Percentiles rank a stretch among this genome's conserved stretches.
These are phyloP conservation scores for Nomada hirtipes DNA, from an alignment of 2,888 invertebrate genomes.

Conservation along the genomic window DNA sequence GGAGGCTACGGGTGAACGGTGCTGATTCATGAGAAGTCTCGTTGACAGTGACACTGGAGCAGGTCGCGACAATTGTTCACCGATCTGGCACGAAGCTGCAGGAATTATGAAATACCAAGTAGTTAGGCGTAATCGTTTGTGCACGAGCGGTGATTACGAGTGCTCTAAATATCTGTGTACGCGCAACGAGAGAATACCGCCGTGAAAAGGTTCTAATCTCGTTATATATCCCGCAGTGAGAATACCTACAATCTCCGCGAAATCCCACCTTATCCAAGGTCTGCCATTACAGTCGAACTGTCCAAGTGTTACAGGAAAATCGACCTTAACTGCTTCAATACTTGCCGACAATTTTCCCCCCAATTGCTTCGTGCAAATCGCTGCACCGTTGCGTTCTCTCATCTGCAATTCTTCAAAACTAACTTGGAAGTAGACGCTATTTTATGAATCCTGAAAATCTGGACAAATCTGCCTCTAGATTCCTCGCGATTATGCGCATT, in stretches of 20 bases:
- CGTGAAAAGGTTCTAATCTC: conserved; percentile 24
- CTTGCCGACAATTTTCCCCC: no score
- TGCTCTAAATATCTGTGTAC: background rate
- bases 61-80: conserved; percentile 29
- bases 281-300: conserved; percentile 4
- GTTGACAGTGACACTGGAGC: conserved; percentile 42
- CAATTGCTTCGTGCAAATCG: no score
- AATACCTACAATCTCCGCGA: conserved; percentile 46
- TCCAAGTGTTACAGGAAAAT: conserved; percentile 6
- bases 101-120: conserved; percentile 33
- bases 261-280: conserved; percentile 37
- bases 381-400: no score
- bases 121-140: conserved; percentile 40
- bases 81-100: conserved; percentile 7
- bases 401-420: no score
- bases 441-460: no score
- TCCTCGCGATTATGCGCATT: background rate
- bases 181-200: background rate
- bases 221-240: conserved; percentile 26
- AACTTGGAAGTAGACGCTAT: no score
- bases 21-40: conserved; percentile 18
- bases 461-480: background rate
- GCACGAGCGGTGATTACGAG: background rate
- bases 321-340: conserved; percentile 1
- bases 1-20: background rate